phyloP scores from a whole-genome alignment of 2,113 vertebrate species.

The Tragelaphus strepsiceros region DNA sequence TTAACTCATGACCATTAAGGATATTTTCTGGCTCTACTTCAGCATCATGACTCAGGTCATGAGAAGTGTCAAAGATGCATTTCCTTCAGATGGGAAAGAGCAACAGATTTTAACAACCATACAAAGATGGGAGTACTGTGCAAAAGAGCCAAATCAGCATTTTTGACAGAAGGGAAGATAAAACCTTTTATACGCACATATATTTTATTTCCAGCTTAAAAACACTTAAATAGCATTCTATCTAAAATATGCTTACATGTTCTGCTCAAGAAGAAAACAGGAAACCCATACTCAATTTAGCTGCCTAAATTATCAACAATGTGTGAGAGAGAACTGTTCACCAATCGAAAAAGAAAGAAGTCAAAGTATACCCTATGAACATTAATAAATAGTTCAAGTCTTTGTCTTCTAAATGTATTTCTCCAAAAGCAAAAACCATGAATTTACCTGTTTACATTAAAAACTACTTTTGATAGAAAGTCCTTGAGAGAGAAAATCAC shows the following conservation, averaged over 20 bases:
- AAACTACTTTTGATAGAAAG: not conserved
- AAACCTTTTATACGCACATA: constrained; percentile 69
- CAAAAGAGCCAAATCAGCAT: constrained; percentile 76
- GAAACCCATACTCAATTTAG: constrained; percentile 66
- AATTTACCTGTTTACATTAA: not conserved
- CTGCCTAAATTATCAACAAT: constrained; percentile 70
- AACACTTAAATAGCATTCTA: constrained; percentile 61
- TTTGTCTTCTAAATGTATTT: not conserved
- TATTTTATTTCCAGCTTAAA: constrained; percentile 72
- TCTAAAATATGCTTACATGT: constrained; percentile 65
- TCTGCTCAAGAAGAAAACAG: constrained; percentile 54
- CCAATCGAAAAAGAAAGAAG: not conserved
- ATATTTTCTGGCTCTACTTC: constrained; percentile 83
- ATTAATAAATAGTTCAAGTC: not conserved
- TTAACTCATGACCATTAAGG: constrained; percentile 77
- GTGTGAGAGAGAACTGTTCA: constrained; percentile 39
- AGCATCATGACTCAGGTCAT: constrained; percentile 87
- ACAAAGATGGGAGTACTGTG: constrained; percentile 63
- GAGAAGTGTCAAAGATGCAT: constrained; percentile 92
- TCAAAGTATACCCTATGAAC: not conserved
- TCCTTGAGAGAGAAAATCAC: not conserved
- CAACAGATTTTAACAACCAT: constrained; percentile 80
- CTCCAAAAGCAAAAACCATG: not conserved
- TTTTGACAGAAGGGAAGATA: constrained; percentile 75
- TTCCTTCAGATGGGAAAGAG: constrained; percentile 88